phyloP scores from a whole-genome alignment of 2,797 vertebrate genomes.

The Balearica regulorum region DNA sequence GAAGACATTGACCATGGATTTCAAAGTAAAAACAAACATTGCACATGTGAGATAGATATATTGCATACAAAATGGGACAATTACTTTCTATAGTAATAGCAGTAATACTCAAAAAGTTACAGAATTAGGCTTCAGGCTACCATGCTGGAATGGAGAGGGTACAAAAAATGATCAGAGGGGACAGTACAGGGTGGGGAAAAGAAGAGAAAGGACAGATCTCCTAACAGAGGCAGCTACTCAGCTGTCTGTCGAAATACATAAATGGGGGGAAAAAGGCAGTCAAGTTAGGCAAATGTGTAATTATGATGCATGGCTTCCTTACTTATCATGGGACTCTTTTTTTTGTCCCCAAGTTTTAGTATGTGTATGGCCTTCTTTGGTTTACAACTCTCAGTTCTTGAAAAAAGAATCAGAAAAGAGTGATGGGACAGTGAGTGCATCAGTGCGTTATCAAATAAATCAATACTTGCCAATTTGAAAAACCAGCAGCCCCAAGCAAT shows the following conservation, averaged over 20 bases:
- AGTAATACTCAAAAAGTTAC: neutral
- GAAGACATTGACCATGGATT: constrained; percentile 77
- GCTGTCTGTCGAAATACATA: neutral
- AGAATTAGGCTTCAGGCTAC: constrained; percentile 9
- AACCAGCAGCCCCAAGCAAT: neutral
- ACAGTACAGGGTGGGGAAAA: neutral
- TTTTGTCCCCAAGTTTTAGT: neutral
- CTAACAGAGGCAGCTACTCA: neutral
- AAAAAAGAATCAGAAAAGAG: neutral
- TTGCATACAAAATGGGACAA: constrained; percentile 6
- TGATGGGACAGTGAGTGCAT: neutral
- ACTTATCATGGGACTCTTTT: neutral
- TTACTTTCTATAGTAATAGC: constrained; percentile 8
- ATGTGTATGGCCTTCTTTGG: neutral
- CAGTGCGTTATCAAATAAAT: neutral
- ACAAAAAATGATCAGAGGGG: neutral
- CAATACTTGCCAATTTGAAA: neutral
- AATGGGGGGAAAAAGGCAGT: neutral
- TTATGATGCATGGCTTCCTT: constrained; percentile 29
- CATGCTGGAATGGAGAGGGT: constrained; percentile 20
- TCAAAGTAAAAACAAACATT: constrained; percentile 73
- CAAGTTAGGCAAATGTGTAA: neutral
- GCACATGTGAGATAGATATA: constrained; percentile 52
- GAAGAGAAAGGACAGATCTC: neutral
- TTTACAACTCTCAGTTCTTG: neutral